phyloP scores from a whole-genome alignment of 2,113 vertebrate genomes.

The Heteronetta atricapilla region DNA sequence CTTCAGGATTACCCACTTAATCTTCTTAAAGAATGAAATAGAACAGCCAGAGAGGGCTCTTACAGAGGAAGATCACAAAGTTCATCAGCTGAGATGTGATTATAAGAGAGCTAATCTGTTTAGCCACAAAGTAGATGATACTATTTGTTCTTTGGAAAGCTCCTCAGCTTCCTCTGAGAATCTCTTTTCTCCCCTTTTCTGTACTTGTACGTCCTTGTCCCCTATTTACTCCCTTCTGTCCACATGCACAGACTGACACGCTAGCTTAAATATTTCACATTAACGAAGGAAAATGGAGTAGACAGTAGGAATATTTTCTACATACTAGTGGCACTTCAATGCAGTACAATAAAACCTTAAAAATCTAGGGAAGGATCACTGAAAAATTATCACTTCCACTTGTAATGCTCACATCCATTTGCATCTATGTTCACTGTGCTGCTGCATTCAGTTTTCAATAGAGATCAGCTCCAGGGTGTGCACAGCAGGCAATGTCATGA shows the following conservation, averaged over 20 bases:
- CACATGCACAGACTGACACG: not conserved
- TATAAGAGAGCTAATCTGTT: conserved; percentile 66
- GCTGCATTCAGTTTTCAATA: not conserved
- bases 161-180: not conserved
- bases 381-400: not conserved
- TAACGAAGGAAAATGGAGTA: not conserved
- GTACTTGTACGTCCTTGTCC: conserved; percentile 35
- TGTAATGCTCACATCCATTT: not conserved
- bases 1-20: conserved; percentile 58
- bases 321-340: not conserved
- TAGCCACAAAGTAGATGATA: conserved; percentile 44
- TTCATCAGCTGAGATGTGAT: conserved; percentile 62
- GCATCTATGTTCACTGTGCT: not conserved
- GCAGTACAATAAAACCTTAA: not conserved
- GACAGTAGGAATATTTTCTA: not conserved
- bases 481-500: not conserved
- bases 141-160: conserved; percentile 39
- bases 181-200: not conserved
- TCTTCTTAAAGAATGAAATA: conserved; percentile 62
- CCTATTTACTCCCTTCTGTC: not conserved
- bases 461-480: not conserved
- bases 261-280: not conserved
- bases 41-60: conserved; percentile 21
- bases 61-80: conserved; percentile 33
- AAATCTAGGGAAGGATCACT: not conserved